phyloP scores from a whole-genome alignment of 2,888 invertebrate genomes.

The Oligia fasciuncula region DNA sequence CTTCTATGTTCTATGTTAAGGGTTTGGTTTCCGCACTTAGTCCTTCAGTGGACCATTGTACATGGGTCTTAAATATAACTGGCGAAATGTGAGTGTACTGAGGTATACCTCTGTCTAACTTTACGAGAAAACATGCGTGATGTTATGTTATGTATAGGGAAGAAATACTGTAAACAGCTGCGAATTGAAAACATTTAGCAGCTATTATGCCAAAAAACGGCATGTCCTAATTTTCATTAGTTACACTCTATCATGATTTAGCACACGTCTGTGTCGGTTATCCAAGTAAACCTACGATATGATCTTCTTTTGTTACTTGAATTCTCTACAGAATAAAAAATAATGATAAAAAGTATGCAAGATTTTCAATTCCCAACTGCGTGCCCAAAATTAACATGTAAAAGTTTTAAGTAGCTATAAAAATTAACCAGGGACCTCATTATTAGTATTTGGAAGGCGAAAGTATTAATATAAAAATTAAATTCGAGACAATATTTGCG shows the following conservation, averaged over 20 bases:
- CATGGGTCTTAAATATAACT: neutral
- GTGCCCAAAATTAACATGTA: constrained; percentile 33
- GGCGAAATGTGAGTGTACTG: neutral
- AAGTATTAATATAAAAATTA: constrained; percentile 37
- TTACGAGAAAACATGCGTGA: neutral
- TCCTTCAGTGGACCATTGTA: too few species aligned
- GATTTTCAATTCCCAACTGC: constrained; percentile 31
- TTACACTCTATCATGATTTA: neutral
- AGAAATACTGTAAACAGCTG: neutral
- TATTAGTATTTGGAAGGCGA: constrained; percentile 7
- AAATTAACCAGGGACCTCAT: constrained; percentile 14
- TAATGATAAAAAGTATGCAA: constrained; percentile 8
- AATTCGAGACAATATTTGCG: constrained; percentile 13
- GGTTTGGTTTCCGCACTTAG: too few species aligned
- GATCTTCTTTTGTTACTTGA: neutral
- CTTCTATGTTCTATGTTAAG: too few species aligned
- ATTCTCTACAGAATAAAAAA: neutral
- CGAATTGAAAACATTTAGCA: neutral
- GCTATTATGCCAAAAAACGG: neutral
- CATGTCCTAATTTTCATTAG: neutral
- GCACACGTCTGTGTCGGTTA: neutral
- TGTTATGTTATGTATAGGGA: neutral
- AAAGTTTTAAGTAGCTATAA: constrained; percentile 36
- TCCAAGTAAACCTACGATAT: neutral
- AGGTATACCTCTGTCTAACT: neutral